Evolutionary conservation across 2,797 vertebrate genomes (phyloP).

Genomic region (Acrossocheilus fasciatus): DNA sequence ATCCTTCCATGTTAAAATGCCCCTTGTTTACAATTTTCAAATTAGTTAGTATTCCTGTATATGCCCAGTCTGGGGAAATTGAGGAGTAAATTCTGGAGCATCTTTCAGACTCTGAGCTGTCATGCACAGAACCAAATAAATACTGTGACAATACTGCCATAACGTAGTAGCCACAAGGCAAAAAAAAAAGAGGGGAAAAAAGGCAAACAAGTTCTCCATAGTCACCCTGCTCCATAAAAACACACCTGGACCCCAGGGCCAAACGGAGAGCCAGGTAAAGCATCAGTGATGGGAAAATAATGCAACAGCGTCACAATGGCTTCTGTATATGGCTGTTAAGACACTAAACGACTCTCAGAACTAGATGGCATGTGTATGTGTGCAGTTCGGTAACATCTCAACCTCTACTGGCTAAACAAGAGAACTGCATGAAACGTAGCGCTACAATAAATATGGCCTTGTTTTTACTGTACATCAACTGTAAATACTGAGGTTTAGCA

Average conservation of each 20-base stretch:
- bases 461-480: slow-evolving; percentile 12
- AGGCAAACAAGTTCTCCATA: not conserved
- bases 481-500: slow-evolving; percentile 22
- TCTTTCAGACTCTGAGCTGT: not conserved
- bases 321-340: not conserved
- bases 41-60: not conserved
- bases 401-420: slow-evolving; percentile 51
- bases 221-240: not conserved
- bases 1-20: not conserved
- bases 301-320: not conserved
- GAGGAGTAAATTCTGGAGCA: not conserved
- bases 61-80: not conserved
- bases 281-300: not conserved
- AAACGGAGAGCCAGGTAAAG: slow-evolving; percentile 19
- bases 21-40: not conserved
- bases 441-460: slow-evolving; percentile 22
- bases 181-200: not conserved
- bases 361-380: not conserved
- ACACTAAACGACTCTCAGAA: not conserved
- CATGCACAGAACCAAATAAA: slow-evolving; percentile 9
- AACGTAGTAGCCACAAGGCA: not conserved
- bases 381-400: not conserved
- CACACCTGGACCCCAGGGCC: not conserved
- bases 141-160: not conserved
- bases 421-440: slow-evolving; percentile 39